These are phyloP conservation scores for Tromatobia lineatoria DNA, from an alignment of 2,888 invertebrate genomes.

Conservation along the genomic window DNA sequence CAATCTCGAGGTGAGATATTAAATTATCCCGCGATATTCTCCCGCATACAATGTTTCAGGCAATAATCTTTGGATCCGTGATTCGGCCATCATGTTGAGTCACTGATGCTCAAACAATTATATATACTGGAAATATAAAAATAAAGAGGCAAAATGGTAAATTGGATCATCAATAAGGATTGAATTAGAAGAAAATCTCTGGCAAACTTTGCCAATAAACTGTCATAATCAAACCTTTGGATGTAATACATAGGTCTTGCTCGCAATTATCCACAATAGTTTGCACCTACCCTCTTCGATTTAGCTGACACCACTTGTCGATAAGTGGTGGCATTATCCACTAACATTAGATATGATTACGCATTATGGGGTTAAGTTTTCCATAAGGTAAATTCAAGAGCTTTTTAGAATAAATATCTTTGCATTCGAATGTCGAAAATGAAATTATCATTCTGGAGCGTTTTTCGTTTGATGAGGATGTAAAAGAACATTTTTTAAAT, in stretches of 20 bases:
- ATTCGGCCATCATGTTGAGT: slow-evolving; percentile 31
- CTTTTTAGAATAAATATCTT: too few relatives aligned
- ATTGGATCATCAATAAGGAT: too few relatives aligned
- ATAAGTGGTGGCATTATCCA: too few relatives aligned
- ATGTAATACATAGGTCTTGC: background rate
- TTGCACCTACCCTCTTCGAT: too few relatives aligned
- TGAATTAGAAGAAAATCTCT: background rate
- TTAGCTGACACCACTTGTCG: too few relatives aligned
- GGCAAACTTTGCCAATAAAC: background rate
- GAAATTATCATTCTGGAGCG: too few relatives aligned
- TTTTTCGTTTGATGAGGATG: too few relatives aligned
- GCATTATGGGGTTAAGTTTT: too few relatives aligned
- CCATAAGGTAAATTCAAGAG: too few relatives aligned
- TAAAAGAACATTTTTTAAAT: too few relatives aligned
- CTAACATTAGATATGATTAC: too few relatives aligned
- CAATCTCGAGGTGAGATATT: slow-evolving; percentile 25
- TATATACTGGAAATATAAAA: slow-evolving; percentile 8
- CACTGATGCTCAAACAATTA: slow-evolving; percentile 33
- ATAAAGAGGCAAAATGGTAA: background rate
- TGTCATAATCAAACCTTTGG: background rate
- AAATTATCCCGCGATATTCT: slow-evolving; percentile 44
- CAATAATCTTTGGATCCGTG: slow-evolving; percentile 41
- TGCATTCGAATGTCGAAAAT: background rate
- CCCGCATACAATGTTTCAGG: background rate
- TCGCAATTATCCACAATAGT: too few relatives aligned